Percentiles rank a stretch among this genome's conserved stretches.
phyloP scores from a whole-genome alignment of 2,797 vertebrate genomes.

The Sciaenops ocellatus region DNA sequence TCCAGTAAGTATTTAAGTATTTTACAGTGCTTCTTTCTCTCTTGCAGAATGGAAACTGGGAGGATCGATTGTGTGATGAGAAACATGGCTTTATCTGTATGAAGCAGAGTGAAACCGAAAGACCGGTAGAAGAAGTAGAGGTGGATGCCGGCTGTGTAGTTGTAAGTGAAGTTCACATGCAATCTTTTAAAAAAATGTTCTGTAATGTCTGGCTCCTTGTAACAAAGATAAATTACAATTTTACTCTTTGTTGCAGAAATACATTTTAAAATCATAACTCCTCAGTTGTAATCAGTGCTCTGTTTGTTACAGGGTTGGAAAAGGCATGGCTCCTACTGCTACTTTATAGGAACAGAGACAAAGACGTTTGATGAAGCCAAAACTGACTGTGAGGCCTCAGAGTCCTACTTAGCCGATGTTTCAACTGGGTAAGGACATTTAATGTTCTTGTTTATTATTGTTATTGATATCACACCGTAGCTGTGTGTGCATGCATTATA shows the following conservation, averaged over 20 bases:
- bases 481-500: background rate
- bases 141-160: conserved; percentile 86
- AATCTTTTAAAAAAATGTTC: background rate
- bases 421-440: conserved; percentile 87
- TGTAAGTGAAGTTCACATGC: conserved; percentile 81
- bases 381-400: conserved; percentile 84
- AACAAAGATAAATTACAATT: background rate
- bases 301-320: conserved; percentile 89
- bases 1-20: background rate
- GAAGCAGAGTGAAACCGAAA: conserved; percentile 83
- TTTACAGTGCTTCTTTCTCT: conserved; percentile 15
- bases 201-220: background rate
- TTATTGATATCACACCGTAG: background rate
- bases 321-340: conserved; percentile 92
- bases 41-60: conserved; percentile 92
- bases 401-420: conserved; percentile 88
- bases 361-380: conserved; percentile 91
- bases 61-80: conserved; percentile 88
- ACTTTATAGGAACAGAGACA: conserved; percentile 87
- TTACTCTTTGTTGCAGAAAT: background rate
- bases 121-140: conserved; percentile 61
- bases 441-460: background rate
- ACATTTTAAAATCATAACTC: background rate
- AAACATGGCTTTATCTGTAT: conserved; percentile 92
- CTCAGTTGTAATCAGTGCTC: background rate